These are phyloP conservation scores for Phaenicophaeus curvirostris DNA, from an alignment of 2,797 vertebrate species.

Conservation along the genomic window DNA sequence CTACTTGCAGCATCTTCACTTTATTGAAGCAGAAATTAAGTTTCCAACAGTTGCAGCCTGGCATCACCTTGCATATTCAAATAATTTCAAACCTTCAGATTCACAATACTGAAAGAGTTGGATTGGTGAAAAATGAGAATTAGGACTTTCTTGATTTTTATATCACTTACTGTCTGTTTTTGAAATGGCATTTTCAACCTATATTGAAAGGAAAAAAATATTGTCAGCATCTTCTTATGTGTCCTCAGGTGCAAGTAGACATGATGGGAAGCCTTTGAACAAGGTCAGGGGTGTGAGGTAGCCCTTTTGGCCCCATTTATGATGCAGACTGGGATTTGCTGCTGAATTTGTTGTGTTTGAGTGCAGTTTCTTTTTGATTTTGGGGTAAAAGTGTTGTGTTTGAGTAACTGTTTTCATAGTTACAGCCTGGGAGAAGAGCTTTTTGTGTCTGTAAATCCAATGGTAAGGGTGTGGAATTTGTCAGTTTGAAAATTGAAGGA, in stretches of 20 bases:
- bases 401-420: neutral
- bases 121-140: neutral
- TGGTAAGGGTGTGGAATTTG: neutral
- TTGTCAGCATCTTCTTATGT: neutral
- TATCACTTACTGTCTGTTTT: neutral
- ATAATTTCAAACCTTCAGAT: neutral
- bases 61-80: neutral
- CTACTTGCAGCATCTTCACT: neutral
- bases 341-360: neutral
- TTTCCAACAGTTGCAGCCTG: neutral
- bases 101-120: neutral
- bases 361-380: neutral
- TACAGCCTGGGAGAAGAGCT: neutral
- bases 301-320: neutral
- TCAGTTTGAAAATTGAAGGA: neutral
- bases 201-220: neutral
- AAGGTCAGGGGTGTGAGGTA: neutral
- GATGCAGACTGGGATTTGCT: neutral
- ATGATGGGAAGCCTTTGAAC: neutral
- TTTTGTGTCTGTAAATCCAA: neutral
- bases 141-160: neutral
- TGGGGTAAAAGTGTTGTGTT: neutral
- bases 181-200: neutral
- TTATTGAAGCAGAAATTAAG: neutral
- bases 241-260: neutral